Conservation (phyloP, 2,888 invertebrate genomes). For the Lymantria monacha region DNA sequence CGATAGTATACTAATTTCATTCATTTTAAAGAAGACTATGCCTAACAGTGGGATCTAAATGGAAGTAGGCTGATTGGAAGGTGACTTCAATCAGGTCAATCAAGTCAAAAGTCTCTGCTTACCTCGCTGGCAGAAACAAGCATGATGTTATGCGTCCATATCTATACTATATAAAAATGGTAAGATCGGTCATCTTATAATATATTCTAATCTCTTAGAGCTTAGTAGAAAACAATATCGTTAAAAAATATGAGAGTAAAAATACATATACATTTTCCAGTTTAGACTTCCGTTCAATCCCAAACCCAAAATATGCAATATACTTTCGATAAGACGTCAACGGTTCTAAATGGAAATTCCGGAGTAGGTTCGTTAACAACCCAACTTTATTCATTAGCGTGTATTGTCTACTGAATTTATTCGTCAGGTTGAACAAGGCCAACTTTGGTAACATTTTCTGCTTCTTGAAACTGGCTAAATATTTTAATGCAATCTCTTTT, state of each 20-base stretch:
- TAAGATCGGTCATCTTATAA: too few species aligned
- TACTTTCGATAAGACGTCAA: constrained; percentile 62
- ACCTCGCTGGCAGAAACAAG: too few species aligned
- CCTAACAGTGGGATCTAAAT: too few species aligned
- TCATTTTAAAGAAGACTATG: too few species aligned
- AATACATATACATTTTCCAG: background rate
- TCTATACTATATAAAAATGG: too few species aligned
- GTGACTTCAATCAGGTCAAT: too few species aligned
- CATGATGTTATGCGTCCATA: too few species aligned
- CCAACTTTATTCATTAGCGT: constrained; percentile 79
- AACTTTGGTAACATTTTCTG: constrained; percentile 57
- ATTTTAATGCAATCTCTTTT: constrained; percentile 59
- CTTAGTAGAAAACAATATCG: too few species aligned
- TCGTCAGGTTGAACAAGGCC: constrained; percentile 65
- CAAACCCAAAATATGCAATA: constrained; percentile 52
- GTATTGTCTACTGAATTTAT: constrained; percentile 77
- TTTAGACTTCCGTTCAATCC: constrained; percentile 8
- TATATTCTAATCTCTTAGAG: too few species aligned
- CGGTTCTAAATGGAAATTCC: constrained; percentile 70
- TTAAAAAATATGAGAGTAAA: background rate
- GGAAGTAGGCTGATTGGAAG: too few species aligned
- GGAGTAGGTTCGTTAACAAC: constrained; percentile 74
- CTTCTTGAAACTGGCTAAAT: constrained; percentile 57
- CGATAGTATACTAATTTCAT: too few species aligned
- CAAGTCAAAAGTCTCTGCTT: too few species aligned